Conservation (phyloP, 2,797 vertebrate species). For the Siniperca obscura region DNA sequence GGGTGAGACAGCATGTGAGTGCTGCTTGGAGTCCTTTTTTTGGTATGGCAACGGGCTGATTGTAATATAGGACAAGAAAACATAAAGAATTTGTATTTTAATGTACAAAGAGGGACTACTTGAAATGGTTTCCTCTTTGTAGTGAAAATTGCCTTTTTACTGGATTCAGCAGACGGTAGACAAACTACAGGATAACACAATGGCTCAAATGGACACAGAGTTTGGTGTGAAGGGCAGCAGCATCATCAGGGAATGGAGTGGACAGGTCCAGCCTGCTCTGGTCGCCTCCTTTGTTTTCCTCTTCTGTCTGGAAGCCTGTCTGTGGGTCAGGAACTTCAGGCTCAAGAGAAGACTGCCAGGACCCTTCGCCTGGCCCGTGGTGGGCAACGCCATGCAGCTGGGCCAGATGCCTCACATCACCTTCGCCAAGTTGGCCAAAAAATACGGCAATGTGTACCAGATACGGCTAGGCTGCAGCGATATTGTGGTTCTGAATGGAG, state of each 20-base stretch:
- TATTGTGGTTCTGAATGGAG: constrained; percentile 88
- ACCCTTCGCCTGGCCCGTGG: constrained; percentile 89
- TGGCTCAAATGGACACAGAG: constrained; percentile 74
- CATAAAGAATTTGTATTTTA: background rate
- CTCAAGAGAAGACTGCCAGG: constrained; percentile 84
- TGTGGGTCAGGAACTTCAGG: constrained; percentile 78
- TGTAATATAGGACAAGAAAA: background rate
- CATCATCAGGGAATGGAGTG: constrained; percentile 82
- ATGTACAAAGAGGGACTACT: constrained; percentile 6
- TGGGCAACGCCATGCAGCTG: constrained; percentile 91
- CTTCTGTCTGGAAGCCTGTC: constrained; percentile 82
- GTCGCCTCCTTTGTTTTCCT: constrained; percentile 85
- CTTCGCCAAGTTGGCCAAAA: constrained; percentile 83
- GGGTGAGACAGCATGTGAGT: constrained; percentile 25
- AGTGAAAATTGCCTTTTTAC: constrained; percentile 21
- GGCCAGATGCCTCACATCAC: constrained; percentile 89
- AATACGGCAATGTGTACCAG: constrained; percentile 89
- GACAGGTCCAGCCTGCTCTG: constrained; percentile 85
- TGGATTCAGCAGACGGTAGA: constrained; percentile 3
- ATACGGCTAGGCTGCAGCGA: constrained; percentile 86
- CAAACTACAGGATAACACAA: constrained; percentile 35
- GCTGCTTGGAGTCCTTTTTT: constrained; percentile 18
- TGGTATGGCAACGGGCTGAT: background rate
- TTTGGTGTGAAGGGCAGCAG: constrained; percentile 75
- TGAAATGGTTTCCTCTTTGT: constrained; percentile 13